Conservation (phyloP, 2,113 vertebrate genomes). For the Delphinus delphis region DNA sequence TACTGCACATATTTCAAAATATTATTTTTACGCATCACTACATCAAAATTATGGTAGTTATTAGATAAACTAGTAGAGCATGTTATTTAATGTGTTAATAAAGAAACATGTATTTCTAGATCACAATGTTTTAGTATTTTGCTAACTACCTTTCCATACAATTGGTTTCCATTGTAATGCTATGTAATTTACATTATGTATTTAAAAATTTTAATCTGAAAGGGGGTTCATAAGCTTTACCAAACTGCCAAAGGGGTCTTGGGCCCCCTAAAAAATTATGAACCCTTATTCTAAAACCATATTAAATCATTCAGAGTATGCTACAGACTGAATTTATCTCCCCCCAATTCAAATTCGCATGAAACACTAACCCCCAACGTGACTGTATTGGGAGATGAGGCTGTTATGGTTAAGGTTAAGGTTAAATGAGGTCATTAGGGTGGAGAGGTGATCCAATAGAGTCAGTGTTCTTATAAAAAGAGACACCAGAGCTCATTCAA, state of each 20-base stretch:
- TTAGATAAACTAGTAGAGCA: not conserved
- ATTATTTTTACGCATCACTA: not conserved
- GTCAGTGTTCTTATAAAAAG: not conserved
- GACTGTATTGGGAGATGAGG: not conserved
- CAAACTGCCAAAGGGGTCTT: not conserved
- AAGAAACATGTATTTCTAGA: slow-evolving; percentile 22
- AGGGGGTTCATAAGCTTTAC: not conserved
- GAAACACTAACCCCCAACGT: not conserved
- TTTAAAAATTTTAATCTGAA: slow-evolving; percentile 26
- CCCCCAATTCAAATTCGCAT: not conserved
- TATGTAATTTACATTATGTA: not conserved
- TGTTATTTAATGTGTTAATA: slow-evolving; percentile 25
- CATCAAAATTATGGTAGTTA: slow-evolving; percentile 11
- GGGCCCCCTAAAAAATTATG: not conserved
- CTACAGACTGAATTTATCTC: not conserved
- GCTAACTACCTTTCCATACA: slow-evolving; percentile 28
- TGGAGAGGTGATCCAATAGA: not conserved
- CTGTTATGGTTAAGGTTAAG: not conserved
- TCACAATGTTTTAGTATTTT: slow-evolving; percentile 43
- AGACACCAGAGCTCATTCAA: not conserved
- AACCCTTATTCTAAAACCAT: not conserved
- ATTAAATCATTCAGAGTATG: not conserved
- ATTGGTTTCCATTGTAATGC: slow-evolving; percentile 34
- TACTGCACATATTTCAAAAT: slow-evolving; percentile 27
- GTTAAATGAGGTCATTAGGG: not conserved